These are phyloP conservation scores for Cassiopea andromeda DNA, from an alignment of 30 jellyfish, hydroid and myxozoan genomes.

Conservation along the genomic window DNA sequence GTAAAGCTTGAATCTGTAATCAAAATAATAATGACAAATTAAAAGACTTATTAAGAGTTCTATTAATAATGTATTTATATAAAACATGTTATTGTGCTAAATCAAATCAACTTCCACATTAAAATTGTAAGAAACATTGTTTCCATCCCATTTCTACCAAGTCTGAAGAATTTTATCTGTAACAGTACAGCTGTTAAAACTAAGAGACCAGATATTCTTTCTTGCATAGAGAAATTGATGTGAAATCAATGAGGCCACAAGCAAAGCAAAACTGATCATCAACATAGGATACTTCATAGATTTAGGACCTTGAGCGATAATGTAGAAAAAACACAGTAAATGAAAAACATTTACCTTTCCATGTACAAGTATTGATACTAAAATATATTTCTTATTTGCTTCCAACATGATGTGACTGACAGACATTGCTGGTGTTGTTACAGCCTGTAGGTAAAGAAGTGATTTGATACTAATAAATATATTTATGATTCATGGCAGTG, in stretches of 20 bases:
- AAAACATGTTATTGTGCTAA: too few species aligned
- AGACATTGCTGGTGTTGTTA: constrained; percentile 94
- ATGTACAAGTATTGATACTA: constrained; percentile 78
- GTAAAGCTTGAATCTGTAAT: constrained; percentile 62
- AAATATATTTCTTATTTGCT: constrained; percentile 79
- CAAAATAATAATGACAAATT: background rate
- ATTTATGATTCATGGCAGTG: background rate
- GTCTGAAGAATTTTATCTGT: too few species aligned
- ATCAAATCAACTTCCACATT: too few species aligned
- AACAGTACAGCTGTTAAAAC: too few species aligned
- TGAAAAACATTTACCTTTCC: constrained; percentile 73
- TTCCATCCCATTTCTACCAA: too few species aligned
- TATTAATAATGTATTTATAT: background rate
- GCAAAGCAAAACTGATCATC: too few species aligned
- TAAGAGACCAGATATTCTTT: too few species aligned
- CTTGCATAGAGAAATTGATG: too few species aligned
- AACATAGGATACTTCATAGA: too few species aligned
- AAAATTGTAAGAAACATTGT: too few species aligned
- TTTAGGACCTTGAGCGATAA: background rate
- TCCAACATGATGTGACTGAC: constrained; percentile 97
- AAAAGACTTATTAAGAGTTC: background rate
- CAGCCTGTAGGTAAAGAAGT: constrained; percentile 60
- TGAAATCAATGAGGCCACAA: too few species aligned
- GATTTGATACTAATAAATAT: background rate
- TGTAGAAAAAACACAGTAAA: background rate